Conservation (phyloP, 2,797 vertebrate genomes). For the Pterois miles region DNA sequence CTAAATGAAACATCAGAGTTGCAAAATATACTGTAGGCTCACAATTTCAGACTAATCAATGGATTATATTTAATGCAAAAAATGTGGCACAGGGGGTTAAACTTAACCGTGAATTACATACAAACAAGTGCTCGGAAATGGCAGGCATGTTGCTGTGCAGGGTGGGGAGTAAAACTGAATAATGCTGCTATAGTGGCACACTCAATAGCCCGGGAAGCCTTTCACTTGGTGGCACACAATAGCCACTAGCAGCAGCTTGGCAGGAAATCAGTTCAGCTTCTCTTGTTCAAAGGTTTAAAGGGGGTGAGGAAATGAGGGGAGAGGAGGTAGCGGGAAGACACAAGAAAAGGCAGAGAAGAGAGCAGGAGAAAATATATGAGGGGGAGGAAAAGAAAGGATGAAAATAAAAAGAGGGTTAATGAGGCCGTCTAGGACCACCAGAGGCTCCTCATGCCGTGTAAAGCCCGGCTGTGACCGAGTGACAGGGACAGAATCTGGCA, state of each 20-base stretch:
- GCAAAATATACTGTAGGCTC: slow-evolving; percentile 4
- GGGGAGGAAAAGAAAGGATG: slow-evolving; percentile 6
- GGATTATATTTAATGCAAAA: not conserved
- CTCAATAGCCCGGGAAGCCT: slow-evolving; percentile 56
- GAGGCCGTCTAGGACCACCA: slow-evolving; percentile 62
- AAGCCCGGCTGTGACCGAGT: slow-evolving; percentile 45
- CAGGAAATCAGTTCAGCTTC: slow-evolving; percentile 69
- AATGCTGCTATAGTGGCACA: slow-evolving; percentile 41
- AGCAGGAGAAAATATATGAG: slow-evolving; percentile 19
- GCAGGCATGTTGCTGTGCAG: slow-evolving; percentile 6
- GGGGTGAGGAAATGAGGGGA: slow-evolving; percentile 36
- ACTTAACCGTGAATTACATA: not conserved
- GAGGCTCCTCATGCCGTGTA: slow-evolving; percentile 52
- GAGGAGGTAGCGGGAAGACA: slow-evolving; percentile 33
- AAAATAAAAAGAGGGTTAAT: slow-evolving; percentile 69
- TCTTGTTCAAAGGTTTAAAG: slow-evolving; percentile 70
- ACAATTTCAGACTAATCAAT: not conserved
- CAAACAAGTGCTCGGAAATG: slow-evolving; percentile 17
- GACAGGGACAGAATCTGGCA: slow-evolving; percentile 43
- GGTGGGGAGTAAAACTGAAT: slow-evolving; percentile 5
- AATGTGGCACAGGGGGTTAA: not conserved
- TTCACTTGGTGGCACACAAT: slow-evolving; percentile 61
- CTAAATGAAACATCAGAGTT: slow-evolving; percentile 5
- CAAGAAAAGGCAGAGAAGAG: slow-evolving; percentile 37
- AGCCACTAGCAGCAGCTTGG: slow-evolving; percentile 62